A percentile compares a stretch with the other conserved stretches of the same genome.
These are phyloP conservation scores for Pollimyrus isidori DNA, from an alignment of 2,113 vertebrate species.

Conservation along the genomic window DNA sequence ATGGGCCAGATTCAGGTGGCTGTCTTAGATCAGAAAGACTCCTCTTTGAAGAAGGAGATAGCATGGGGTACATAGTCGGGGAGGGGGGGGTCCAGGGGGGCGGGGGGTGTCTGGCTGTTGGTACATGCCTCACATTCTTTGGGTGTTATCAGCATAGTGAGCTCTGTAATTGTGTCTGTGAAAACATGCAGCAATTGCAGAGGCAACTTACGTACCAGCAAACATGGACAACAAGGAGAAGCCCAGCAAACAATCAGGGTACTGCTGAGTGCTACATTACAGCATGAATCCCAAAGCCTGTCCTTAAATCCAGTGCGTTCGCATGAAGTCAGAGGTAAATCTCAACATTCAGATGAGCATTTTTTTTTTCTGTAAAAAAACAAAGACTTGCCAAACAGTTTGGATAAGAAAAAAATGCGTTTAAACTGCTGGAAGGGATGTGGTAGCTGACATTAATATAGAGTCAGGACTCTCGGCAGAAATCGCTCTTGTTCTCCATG, in stretches of 20 bases:
- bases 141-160: conserved; percentile 57
- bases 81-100: not conserved
- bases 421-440: not conserved
- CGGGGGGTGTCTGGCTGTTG: conserved; percentile 40
- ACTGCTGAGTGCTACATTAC: not conserved
- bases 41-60: conserved; percentile 15
- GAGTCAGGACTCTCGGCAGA: not conserved
- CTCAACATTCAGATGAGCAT: not conserved
- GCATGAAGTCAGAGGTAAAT: not conserved
- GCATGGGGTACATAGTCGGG: conserved; percentile 29
- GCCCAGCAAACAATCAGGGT: not conserved
- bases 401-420: not conserved
- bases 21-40: not conserved
- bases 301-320: not conserved
- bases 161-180: conserved; percentile 51
- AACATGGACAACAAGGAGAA: not conserved
- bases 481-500: not conserved
- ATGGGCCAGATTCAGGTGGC: not conserved
- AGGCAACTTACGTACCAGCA: not conserved
- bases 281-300: not conserved
- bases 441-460: not conserved
- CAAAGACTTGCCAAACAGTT: not conserved
- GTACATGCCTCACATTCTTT: conserved; percentile 60
- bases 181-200: conserved; percentile 30
- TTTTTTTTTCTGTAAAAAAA: not conserved